Conservation (phyloP, 2,888 invertebrate species). For the Cantharis flavilabris region DNA sequence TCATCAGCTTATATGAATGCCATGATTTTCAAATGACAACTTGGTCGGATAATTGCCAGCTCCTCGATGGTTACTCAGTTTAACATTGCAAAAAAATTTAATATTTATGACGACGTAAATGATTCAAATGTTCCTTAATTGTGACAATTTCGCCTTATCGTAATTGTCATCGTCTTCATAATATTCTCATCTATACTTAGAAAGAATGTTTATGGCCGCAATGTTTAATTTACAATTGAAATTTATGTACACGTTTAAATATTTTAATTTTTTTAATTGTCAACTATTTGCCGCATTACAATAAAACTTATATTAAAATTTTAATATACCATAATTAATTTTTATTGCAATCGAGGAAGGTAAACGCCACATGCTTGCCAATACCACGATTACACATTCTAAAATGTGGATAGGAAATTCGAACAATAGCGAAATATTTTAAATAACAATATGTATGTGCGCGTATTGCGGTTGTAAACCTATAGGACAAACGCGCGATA, state of each 20-base stretch:
- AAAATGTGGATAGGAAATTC: neutral
- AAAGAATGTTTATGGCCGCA: neutral
- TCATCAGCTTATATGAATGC: conserved; percentile 5
- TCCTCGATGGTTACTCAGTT: conserved; percentile 1
- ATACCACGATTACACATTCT: neutral
- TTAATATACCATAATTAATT: neutral
- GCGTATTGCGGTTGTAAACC: neutral
- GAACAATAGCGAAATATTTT: neutral
- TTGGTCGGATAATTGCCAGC: conserved; percentile 18
- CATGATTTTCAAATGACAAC: conserved; percentile 18
- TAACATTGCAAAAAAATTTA: conserved; percentile 19
- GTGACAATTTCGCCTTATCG: conserved; percentile 21
- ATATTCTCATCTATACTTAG: neutral
- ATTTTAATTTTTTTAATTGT: neutral
- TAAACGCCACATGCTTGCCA: neutral
- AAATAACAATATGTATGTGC: neutral
- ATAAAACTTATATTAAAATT: neutral
- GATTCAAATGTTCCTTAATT: conserved; percentile 25
- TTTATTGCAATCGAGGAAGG: neutral
- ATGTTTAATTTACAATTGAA: neutral
- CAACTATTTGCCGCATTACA: neutral
- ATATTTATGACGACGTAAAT: conserved; percentile 25
- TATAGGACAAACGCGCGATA: neutral
- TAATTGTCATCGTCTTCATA: neutral
- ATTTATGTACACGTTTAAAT: neutral